Conservation (phyloP, 2,113 vertebrate genomes). For the Corythaixoides concolor region DNA sequence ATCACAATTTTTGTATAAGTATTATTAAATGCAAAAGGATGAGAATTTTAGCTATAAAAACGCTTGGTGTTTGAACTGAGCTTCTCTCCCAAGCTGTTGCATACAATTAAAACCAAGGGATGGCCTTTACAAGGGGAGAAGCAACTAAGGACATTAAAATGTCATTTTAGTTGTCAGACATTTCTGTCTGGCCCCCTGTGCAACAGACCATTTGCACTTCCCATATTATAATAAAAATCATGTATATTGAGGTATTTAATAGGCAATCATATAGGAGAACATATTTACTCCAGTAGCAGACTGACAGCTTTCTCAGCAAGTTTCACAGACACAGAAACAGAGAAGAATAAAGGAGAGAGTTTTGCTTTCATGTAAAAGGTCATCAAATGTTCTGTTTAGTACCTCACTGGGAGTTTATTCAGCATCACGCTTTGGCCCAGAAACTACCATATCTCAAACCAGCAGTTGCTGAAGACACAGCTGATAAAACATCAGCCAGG, state of each 20-base stretch:
- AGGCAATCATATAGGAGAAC: background rate
- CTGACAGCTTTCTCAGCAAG: background rate
- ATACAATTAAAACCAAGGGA: background rate
- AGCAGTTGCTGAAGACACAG: background rate
- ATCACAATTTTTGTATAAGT: background rate
- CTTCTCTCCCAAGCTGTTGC: background rate
- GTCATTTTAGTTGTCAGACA: background rate
- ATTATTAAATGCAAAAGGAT: background rate
- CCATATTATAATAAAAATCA: background rate
- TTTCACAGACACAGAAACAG: background rate
- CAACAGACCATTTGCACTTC: background rate
- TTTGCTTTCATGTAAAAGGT: background rate
- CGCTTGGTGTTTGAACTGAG: background rate
- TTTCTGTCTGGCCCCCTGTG: background rate
- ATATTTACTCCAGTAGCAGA: background rate
- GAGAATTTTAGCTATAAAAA: background rate
- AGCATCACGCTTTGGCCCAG: background rate
- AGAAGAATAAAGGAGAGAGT: background rate
- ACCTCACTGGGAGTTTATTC: background rate
- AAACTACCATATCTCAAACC: background rate
- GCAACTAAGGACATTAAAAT: background rate
- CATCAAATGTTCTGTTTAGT: background rate
- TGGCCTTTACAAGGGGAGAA: background rate
- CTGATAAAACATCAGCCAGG: background rate
- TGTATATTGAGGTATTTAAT: conserved; percentile 15